Evolutionary conservation across 2,888 invertebrate genomes (phyloP), one percentile per base, ranked within the genome.

Genomic region (Stomorhina lunata): DNA sequence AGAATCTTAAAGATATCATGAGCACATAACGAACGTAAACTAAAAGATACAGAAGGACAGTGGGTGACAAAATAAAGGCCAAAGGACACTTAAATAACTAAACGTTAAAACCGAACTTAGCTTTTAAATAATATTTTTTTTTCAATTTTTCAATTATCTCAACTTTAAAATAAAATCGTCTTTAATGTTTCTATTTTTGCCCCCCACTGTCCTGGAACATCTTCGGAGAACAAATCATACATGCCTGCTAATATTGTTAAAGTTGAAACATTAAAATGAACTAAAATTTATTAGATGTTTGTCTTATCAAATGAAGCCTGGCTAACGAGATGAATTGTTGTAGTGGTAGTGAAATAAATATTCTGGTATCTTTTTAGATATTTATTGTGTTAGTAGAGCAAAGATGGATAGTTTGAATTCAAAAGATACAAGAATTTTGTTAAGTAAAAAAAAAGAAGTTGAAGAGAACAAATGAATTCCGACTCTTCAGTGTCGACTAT

Each of bases 241-340:
- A 53, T 69, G 32, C 69, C 34, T 15, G 63, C 37, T 22, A 72
- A 59, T 45, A 55, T 50, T 45, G 20, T 25, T 29, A 29, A 22
- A 55, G 37, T 45, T 32, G 37, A n/a, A 69, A 73, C 69, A 68
- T 78, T 73, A 43, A 78, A 63, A 68, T 78, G 78, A 63, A 69
- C 68, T 50, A 69, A 63, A 69, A 81, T 81, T 81, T 81, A 81
- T 78, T 81, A 69, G 68, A 69, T 63, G 37, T 71, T 50, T 76
- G 65, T 55, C 66, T 77, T 71, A 81, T 78, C 69, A 78, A 73
- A 73, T 81, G 69, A 78, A 69, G 73, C 63, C 48, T 43, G 50
- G 57, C 71, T 71, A 78, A 78, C 78, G 65, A 71, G 65, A 78
- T 68, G 76, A 78, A 53, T 4, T 29, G 34, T 40, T 37, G 32